phyloP scores from a whole-genome alignment of 35 echinoderm and acorn worm species.

The Acanthaster planci region DNA sequence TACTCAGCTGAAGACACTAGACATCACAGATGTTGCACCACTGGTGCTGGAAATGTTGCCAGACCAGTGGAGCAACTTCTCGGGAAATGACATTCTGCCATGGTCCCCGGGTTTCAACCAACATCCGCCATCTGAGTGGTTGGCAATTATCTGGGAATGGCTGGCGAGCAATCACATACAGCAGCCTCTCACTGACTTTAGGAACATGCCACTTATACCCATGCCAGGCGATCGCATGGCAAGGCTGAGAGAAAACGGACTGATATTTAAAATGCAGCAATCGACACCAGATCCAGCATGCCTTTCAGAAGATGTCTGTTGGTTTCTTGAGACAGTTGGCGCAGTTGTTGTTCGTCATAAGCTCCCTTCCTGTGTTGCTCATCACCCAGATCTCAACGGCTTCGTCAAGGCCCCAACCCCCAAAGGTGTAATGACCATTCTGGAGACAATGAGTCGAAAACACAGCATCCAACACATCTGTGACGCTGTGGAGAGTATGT shows the following conservation, averaged over 20 bases:
- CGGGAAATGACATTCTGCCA: not conserved
- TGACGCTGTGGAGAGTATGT: not conserved
- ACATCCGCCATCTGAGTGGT: conserved; percentile 14
- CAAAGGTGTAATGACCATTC: conserved; percentile 24
- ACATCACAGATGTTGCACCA: not conserved
- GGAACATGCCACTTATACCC: conserved; percentile 19
- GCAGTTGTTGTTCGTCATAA: conserved; percentile 15
- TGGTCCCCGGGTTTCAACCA: conserved; percentile 20
- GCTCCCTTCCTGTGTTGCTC: not conserved
- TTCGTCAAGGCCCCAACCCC: not conserved
- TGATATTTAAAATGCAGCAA: not conserved
- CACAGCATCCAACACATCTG: not conserved
- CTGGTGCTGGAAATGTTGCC: conserved; percentile 14
- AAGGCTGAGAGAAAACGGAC: not conserved
- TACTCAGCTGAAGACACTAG: conserved; percentile 2
- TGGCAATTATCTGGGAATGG: conserved; percentile 19
- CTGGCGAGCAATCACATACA: not conserved
- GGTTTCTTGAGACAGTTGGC: conserved; percentile 5
- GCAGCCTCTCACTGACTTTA: not conserved
- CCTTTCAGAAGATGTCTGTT: conserved; percentile 20
- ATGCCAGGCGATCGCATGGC: not conserved
- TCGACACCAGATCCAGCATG: not conserved
- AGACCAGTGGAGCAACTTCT: not conserved
- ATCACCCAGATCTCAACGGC: not conserved
- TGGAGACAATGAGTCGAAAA: not conserved